A percentile compares a stretch with the other conserved stretches of the same genome.
phyloP scores from a whole-genome alignment of 2,113 vertebrate genomes.

The Pelodiscus sinensis region DNA sequence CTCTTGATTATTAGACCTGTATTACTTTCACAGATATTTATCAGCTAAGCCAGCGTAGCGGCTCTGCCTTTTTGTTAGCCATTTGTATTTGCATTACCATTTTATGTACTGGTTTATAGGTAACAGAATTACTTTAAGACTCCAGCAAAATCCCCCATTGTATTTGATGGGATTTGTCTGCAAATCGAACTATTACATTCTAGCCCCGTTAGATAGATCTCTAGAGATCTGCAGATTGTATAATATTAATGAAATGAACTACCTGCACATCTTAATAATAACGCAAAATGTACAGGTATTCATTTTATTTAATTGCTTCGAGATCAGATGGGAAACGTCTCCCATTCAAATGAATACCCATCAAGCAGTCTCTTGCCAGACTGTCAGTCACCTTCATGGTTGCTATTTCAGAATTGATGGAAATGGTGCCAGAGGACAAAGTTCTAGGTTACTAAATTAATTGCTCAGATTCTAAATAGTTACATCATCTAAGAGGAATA shows the following conservation, averaged over 20 bases:
- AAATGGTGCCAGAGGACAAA: neutral
- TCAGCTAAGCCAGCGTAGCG: conserved; percentile 37
- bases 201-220: conserved; percentile 28
- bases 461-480: neutral
- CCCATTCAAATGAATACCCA: neutral
- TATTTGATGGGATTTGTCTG: conserved; percentile 41
- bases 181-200: conserved; percentile 36
- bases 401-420: neutral
- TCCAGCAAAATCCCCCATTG: conserved; percentile 16
- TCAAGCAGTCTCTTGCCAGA: neutral
- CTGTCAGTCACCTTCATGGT: neutral
- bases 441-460: neutral
- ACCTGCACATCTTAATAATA: neutral
- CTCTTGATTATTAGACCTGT: conserved; percentile 42
- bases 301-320: neutral
- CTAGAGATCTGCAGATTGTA: conserved; percentile 13
- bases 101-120: conserved; percentile 40
- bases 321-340: neutral
- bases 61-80: conserved; percentile 38
- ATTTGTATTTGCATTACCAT: conserved; percentile 14
- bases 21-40: conserved; percentile 38
- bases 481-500: neutral
- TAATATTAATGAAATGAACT: neutral
- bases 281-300: conserved; percentile 11
- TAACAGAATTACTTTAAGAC: conserved; percentile 48